A percentile compares a stretch with the other conserved stretches of the same genome.
Conservation (phyloP, 2,888 invertebrate genomes). For the Pelosia muscerda region DNA sequence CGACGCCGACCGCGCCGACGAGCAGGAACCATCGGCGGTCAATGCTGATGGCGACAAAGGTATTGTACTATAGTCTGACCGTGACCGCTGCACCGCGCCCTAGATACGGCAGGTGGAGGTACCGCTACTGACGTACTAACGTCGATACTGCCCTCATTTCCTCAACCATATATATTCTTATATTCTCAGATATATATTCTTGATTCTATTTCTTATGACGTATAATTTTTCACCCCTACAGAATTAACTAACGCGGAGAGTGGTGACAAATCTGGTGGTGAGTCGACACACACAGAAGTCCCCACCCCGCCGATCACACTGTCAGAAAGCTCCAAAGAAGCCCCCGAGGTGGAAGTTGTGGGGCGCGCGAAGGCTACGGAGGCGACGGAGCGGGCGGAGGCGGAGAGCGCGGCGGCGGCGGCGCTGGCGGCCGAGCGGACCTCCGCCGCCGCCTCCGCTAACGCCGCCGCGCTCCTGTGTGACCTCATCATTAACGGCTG, state of each 20-base stretch:
- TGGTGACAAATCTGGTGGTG: neutral
- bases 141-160: too few relatives aligned
- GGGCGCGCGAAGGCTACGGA: neutral
- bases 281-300: neutral
- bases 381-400: conserved; percentile 16
- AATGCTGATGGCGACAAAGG: conserved; percentile 28
- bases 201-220: too few relatives aligned
- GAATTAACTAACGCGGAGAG: neutral
- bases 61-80: too few relatives aligned
- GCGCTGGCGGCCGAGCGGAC: conserved; percentile 78
- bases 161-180: too few relatives aligned
- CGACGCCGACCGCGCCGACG: conserved; percentile 52
- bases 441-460: conserved; percentile 92
- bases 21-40: conserved; percentile 31
- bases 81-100: too few relatives aligned
- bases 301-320: neutral
- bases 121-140: too few relatives aligned
- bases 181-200: too few relatives aligned
- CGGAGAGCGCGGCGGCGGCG: conserved; percentile 65
- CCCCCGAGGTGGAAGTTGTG: neutral
- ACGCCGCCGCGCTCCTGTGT: conserved; percentile 95
- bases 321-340: neutral
- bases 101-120: too few relatives aligned
- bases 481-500: conserved; percentile 89
- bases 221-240: conserved; percentile 1